Base-by-base conservation (phyloP, 2,797 vertebrate species). In the Nyctibius grandis region DNA sequence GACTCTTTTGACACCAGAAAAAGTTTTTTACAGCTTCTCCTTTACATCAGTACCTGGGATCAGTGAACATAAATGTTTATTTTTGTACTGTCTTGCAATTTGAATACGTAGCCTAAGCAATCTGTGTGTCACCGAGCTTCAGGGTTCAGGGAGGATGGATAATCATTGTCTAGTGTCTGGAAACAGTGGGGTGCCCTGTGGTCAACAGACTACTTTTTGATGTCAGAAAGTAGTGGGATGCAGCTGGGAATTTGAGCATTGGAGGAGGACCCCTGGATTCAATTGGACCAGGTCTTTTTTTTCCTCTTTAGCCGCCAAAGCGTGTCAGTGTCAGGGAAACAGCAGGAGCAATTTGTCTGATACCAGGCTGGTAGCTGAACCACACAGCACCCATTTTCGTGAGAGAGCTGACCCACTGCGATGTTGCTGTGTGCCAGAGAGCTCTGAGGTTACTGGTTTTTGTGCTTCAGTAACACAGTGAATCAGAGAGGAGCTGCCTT, bases 401-500 rank as follows among this genome's bases (percentile, higher is more conserved):
- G 29, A 59, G 16, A 59, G 20, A n/a, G 14, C 16, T 82, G 61
- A 47, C 25, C 40, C 0, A 0, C 25, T 59, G 25, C 2, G 5
- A 4, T 45, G 29, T 17, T 59, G 22, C 40, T 82, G 25, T 31
- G 16, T 75, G 36, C 48, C n/a, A 25, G 56, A 65, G 40, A 1
- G 3, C 51, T 69, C 63, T 15, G 23, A 50, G 34, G 13, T 61
- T 78, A 15, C 50, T 61, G 63, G 15, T n/a, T n/a, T 94, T 74
- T 87, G 44, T 56, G 64, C 63, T 82, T 69, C 31, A 15, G n/a
- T 56, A 70, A 34, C 15, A 20, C 26, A 44, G 40, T 29, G 56
- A 88, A 45, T 53, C 17, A 6, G 63, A 69, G 72, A 64, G 42
- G 38, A 93, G 11, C 28, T 86, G 53, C 48, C 17, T 8, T 73